Percentiles rank a stretch among this genome's conserved stretches.
Evolutionary conservation across 2,888 invertebrate species (phyloP).

Genomic region (Lithophane semibrunnea): DNA sequence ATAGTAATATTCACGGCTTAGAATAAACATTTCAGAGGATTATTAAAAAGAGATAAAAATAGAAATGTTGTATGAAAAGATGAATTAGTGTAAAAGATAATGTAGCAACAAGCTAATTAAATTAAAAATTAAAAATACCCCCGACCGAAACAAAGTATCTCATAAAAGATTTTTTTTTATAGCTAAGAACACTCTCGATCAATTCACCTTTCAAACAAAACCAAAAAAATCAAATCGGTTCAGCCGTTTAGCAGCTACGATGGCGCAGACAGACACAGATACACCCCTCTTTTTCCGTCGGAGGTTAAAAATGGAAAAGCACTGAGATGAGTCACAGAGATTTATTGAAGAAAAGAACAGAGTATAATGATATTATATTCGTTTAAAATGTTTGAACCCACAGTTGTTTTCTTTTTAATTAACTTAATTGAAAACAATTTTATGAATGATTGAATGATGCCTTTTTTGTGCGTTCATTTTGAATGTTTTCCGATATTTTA

Average conservation of each 20-base stretch:
- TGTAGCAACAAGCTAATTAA: too few relatives aligned
- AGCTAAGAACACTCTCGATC: too few relatives aligned
- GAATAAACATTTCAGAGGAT: neutral
- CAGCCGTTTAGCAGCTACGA: too few relatives aligned
- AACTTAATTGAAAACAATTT: constrained; percentile 37
- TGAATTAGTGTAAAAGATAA: constrained; percentile 3
- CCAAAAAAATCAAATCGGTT: too few relatives aligned
- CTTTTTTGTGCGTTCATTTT: constrained; percentile 13
- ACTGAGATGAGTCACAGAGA: neutral
- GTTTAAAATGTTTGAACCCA: neutral
- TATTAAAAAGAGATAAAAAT: neutral
- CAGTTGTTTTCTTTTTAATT: neutral
- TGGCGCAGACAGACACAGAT: too few relatives aligned
- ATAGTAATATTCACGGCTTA: neutral
- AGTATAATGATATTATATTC: neutral
- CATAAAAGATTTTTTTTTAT: too few relatives aligned
- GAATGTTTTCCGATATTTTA: constrained; percentile 29
- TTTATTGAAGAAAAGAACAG: neutral
- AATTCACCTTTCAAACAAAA: too few relatives aligned
- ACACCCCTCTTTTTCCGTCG: too few relatives aligned
- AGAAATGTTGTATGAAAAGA: neutral
- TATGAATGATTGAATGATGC: neutral
- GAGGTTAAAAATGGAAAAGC: neutral
- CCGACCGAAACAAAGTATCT: too few relatives aligned
- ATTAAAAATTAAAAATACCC: too few relatives aligned